These are phyloP conservation scores for Morinoia aosen DNA, from an alignment of 2,888 invertebrate species.

Conservation along the genomic window DNA sequence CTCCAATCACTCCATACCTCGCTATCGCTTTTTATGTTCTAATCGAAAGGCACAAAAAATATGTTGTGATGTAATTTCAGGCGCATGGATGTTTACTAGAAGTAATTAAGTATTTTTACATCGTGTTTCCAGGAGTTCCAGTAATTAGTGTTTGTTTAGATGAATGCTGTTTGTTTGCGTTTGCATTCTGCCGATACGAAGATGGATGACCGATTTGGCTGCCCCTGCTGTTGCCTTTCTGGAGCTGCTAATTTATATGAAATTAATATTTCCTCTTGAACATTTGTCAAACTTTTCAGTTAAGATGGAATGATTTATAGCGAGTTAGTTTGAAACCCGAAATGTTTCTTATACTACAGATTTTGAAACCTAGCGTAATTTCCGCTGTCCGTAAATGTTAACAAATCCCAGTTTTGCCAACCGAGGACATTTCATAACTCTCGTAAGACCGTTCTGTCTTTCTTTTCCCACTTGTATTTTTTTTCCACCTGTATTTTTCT, in stretches of 20 bases:
- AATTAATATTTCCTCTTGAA: not conserved
- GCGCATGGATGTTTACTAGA: not conserved
- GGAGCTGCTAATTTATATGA: not conserved
- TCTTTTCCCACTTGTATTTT: no score
- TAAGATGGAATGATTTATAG: not conserved
- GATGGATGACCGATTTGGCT: not conserved
- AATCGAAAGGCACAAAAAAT: not conserved
- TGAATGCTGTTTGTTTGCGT: not conserved
- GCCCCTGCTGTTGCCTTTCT: not conserved
- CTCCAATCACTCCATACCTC: not conserved
- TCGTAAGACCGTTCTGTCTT: no score
- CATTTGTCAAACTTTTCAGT: not conserved
- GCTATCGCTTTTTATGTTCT: not conserved
- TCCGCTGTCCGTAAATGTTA: no score
- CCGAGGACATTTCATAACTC: no score
- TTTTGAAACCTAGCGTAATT: no score
- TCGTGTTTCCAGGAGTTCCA: not conserved
- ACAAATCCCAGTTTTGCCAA: no score
- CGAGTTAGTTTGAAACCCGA: not conserved
- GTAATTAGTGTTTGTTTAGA: not conserved
- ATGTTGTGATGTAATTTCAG: not conserved
- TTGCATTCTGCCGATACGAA: not conserved
- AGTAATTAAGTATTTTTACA: not conserved
- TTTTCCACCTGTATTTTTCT: no score
- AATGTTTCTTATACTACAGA: no score